Percentiles rank a stretch among this genome's conserved stretches.
These are phyloP conservation scores for Cotesia glomerata DNA, from an alignment of 1,140 invertebrate species.

Conservation along the genomic window DNA sequence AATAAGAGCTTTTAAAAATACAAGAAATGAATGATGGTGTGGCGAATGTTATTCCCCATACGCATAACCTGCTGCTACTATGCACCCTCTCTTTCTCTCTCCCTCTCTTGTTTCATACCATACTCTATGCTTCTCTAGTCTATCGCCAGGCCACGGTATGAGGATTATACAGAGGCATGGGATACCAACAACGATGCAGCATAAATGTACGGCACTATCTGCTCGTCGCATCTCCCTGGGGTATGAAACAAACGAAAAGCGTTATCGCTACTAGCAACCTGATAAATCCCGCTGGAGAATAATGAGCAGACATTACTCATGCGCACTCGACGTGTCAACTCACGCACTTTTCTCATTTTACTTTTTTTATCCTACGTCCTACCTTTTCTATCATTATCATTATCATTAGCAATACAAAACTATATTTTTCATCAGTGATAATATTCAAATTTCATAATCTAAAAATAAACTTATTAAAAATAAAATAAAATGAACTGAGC, in stretches of 20 bases:
- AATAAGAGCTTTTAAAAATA: no score
- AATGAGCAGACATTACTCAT: constrained; percentile 56
- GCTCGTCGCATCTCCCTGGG: constrained; percentile 44
- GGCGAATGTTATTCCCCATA: background rate
- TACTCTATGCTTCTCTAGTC: no score
- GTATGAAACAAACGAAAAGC: constrained; percentile 46
- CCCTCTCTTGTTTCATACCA: background rate
- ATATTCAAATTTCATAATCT: no score
- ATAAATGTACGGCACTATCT: constrained; percentile 50
- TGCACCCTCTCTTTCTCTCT: no score
- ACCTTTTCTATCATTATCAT: background rate
- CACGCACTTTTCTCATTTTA: constrained; percentile 1
- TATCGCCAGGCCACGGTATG: background rate
- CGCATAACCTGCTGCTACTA: no score
- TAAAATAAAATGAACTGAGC: no score
- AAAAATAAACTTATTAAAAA: no score
- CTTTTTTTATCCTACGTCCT: no score
- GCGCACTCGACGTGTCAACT: constrained; percentile 42
- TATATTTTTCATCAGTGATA: background rate
- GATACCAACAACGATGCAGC: background rate
- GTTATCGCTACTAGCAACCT: constrained; percentile 52
- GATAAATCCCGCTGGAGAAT: constrained; percentile 57
- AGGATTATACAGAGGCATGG: background rate
- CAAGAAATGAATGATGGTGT: no score
- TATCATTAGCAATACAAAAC: background rate